Evolutionary conservation across 2,888 invertebrate species (phyloP).

Genomic region (Byasa hedistus): DNA sequence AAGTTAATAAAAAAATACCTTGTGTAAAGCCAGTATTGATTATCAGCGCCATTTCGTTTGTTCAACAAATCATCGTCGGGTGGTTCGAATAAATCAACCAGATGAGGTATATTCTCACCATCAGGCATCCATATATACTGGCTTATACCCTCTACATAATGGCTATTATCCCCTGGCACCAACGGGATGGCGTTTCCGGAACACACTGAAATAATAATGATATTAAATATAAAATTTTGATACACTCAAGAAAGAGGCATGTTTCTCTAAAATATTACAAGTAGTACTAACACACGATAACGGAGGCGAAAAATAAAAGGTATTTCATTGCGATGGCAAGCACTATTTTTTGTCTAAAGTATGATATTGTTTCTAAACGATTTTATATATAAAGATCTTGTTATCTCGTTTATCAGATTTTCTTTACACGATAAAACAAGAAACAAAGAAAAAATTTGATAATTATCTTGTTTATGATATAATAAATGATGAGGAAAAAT

Average conservation of each 20-base stretch:
- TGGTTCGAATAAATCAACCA: conserved; percentile 58
- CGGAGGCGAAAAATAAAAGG: conserved; percentile 42
- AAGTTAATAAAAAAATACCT: conserved; percentile 39
- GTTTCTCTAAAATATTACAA: not conserved
- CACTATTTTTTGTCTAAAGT: conserved; percentile 5
- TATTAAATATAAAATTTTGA: not conserved
- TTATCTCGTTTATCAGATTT: conserved; percentile 22
- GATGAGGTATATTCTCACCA: conserved; percentile 53
- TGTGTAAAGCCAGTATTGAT: conserved; percentile 60
- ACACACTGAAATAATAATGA: conserved; percentile 45
- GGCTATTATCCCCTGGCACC: conserved; percentile 64
- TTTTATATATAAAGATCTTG: conserved; percentile 10
- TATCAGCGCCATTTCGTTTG: conserved; percentile 57
- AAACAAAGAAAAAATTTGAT: conserved; percentile 10
- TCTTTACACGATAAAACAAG: conserved; percentile 8
- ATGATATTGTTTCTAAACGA: not conserved
- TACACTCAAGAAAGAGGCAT: not conserved
- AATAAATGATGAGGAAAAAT: not conserved
- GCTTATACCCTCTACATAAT: conserved; percentile 67
- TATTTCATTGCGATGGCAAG: conserved; percentile 43
- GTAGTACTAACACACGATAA: conserved; percentile 45
- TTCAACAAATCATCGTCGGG: conserved; percentile 42
- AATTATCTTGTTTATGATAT: conserved; percentile 16
- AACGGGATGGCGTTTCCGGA: conserved; percentile 46
- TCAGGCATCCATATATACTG: conserved; percentile 72